Evolutionary conservation across 2,888 invertebrate genomes (phyloP), one percentile per base, ranked within the genome.

Genomic region (Drosophila nr. medialis): DNA sequence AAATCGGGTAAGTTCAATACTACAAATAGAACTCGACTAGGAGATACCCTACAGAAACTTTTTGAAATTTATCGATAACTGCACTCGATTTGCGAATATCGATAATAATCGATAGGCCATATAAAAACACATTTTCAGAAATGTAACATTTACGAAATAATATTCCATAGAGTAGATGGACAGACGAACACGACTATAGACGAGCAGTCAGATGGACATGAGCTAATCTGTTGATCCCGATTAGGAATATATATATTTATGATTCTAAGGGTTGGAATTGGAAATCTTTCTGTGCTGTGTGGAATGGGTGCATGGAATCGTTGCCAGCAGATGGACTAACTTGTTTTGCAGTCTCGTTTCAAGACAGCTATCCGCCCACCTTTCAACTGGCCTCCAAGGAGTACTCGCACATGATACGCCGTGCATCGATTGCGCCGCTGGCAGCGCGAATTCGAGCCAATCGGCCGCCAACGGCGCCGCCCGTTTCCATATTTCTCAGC

Each of bases 391-490:
- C 91, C 38, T 85, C 91, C 32, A 93, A 91, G 81, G 93, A 93
- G 82, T 92, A 92, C 59, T 91, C 93, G 24, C 91, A 92, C 70
- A 92, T 92, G 87, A 85, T 93, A 30, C 87, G 93, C 2, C 86
- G 93, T 8, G 91, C 92, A 7, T 93, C 93, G 6, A 91, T 93
- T 61, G 93, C 92, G 18, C 92, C 93, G 34, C 75, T 93, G 54
- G 92, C 93, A 2, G 93, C 92, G 18, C 90, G 92, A 34, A 82
- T 93, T 15, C 88, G 92, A 18, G 86, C 91, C 18, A 93, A 93
- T 79, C 88, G 93, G 36, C 93, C 93, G 29, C 93, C 93, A 11
- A 93, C 93, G 40, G 92, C 93, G 7, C 93, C 93, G 24, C 90
- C 93, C 3, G 92, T 91, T 10, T 92, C 92, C 27, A 91, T 93